phyloP scores from a whole-genome alignment of 2,113 vertebrate genomes.

The Cavia porcellus region DNA sequence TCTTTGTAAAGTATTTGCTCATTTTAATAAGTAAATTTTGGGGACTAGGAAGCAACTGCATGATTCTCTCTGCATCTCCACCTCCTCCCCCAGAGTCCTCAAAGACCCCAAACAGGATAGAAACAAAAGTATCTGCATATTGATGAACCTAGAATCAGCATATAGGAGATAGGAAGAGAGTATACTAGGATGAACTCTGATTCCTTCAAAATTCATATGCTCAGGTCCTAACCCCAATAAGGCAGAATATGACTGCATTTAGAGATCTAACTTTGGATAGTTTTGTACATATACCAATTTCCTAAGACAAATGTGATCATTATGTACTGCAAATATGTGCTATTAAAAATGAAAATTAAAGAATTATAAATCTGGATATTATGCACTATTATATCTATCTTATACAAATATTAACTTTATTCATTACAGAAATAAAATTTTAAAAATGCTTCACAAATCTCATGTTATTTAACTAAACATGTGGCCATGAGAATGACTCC shows the following conservation, averaged over 20 bases:
- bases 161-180: neutral
- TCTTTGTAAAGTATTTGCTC: too few relatives aligned
- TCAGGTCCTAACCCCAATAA: neutral
- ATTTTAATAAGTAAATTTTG: too few relatives aligned
- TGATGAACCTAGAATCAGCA: neutral
- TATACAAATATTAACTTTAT: neutral
- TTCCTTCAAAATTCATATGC: neutral
- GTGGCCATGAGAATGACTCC: neutral
- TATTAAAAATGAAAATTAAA: neutral
- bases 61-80: too few relatives aligned
- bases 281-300: neutral
- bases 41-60: too few relatives aligned
- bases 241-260: neutral
- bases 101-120: neutral
- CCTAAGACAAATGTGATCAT: neutral
- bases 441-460: neutral
- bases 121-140: neutral
- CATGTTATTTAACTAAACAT: neutral
- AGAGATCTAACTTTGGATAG: neutral
- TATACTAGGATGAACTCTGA: neutral
- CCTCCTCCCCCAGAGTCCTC: too few relatives aligned
- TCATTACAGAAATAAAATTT: too few relatives aligned
- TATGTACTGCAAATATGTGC: neutral
- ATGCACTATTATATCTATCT: neutral
- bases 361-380: neutral